These are phyloP conservation scores for Montipora efflorescens DNA, from an alignment of 64 coral and sea anemone genomes.

Conservation along the genomic window DNA sequence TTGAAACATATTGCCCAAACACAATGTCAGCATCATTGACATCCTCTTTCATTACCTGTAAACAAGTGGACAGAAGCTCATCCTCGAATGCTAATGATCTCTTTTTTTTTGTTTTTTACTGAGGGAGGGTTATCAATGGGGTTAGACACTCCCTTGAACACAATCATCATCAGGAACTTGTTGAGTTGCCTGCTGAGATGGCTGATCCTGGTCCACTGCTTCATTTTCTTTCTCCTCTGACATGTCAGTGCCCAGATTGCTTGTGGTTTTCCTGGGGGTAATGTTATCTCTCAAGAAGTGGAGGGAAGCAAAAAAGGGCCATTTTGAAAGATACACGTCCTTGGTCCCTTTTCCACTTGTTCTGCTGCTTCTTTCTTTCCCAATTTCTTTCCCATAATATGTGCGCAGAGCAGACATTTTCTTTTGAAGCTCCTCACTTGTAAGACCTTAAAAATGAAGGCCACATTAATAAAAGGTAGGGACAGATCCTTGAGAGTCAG, in stretches of 20 bases:
- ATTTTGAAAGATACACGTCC: not conserved
- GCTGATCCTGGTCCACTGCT: not conserved
- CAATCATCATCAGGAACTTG: not conserved
- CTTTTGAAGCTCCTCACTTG: no score
- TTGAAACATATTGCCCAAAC: constrained; percentile 64
- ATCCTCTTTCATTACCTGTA: not conserved
- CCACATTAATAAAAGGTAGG: no score
- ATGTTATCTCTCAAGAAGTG: no score
- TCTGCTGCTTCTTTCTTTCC: no score
- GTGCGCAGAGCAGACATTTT: no score
- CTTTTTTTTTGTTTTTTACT: not conserved
- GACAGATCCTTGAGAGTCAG: no score
- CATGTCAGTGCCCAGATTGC: not conserved
- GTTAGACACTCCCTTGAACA: not conserved
- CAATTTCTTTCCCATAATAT: no score
- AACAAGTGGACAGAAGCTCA: no score
- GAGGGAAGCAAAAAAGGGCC: no score
- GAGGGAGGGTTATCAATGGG: not conserved
- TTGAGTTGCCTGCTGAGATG: not conserved
- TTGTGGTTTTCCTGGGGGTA: not conserved
- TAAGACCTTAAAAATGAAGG: no score
- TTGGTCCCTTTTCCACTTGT: no score
- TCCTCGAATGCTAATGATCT: not conserved
- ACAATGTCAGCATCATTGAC: constrained; percentile 27
- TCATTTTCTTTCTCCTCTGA: constrained; percentile 7